phyloP scores from a whole-genome alignment of 2,113 vertebrate genomes.

The Oncorhynchus mykiss region DNA sequence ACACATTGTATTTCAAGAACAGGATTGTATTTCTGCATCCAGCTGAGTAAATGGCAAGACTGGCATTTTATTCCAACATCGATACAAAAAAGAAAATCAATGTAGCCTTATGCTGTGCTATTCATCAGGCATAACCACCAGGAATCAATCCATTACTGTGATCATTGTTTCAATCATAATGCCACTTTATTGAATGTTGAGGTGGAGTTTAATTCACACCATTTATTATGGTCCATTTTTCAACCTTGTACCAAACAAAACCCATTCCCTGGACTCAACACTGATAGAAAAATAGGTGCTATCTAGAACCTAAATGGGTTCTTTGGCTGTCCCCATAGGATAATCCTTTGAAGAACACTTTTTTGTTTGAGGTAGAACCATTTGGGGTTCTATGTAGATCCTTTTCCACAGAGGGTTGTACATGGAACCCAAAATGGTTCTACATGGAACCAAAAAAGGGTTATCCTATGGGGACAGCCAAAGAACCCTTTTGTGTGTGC shows the following conservation, averaged over 20 bases:
- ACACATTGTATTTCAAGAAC: constrained; percentile 23
- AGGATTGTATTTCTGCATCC: constrained; percentile 36
- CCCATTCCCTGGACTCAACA: background rate
- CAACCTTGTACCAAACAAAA: background rate
- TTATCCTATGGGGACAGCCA: too few relatives aligned
- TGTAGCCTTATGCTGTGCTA: constrained; percentile 16
- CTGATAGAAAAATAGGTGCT: too few relatives aligned
- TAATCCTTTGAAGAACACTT: too few relatives aligned
- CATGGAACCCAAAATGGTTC: too few relatives aligned
- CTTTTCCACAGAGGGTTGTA: too few relatives aligned
- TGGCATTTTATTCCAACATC: constrained; percentile 37
- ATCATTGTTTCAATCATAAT: constrained; percentile 5
- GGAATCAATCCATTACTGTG: background rate
- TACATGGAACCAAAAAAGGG: too few relatives aligned
- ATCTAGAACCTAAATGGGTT: too few relatives aligned
- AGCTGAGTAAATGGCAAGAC: constrained; percentile 33
- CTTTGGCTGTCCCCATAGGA: too few relatives aligned
- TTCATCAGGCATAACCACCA: constrained; percentile 4
- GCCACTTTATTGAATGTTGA: background rate
- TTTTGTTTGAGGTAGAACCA: too few relatives aligned
- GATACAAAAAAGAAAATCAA: constrained; percentile 34
- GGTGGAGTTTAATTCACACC: background rate
- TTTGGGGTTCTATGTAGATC: too few relatives aligned
- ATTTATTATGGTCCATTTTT: background rate
- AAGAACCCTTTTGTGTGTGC: too few relatives aligned